A percentile compares a stretch with the other conserved stretches of the same genome.
These are phyloP conservation scores for Tragelaphus buxtoni DNA, from an alignment of 2,113 vertebrate genomes.

Conservation along the genomic window DNA sequence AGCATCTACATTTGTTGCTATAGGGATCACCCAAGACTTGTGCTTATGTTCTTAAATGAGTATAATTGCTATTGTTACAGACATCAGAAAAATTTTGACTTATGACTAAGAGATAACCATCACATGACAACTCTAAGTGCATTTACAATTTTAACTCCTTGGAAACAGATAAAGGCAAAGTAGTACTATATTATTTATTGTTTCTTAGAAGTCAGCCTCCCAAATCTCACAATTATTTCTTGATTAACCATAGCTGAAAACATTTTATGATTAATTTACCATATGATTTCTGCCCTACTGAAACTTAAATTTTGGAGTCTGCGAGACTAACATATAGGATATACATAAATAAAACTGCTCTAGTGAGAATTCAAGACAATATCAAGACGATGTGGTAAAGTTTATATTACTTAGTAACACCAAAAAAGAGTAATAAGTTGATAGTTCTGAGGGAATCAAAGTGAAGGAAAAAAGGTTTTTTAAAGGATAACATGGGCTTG, in stretches of 20 bases:
- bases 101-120: constrained; percentile 46
- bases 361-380: constrained; percentile 29
- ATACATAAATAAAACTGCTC: not conserved
- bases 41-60: constrained; percentile 10
- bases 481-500: not conserved
- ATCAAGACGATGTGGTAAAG: not conserved
- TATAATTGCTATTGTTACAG: constrained; percentile 34
- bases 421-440: not conserved
- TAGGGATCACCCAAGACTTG: constrained; percentile 8
- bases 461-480: not conserved
- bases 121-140: constrained; percentile 14
- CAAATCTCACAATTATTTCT: constrained; percentile 11
- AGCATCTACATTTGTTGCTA: not conserved
- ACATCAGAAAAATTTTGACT: constrained; percentile 27
- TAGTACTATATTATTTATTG: not conserved
- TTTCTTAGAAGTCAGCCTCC: constrained; percentile 22
- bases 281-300: not conserved
- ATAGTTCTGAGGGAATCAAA: not conserved
- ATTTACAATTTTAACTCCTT: constrained; percentile 20
- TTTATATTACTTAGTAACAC: constrained; percentile 18
- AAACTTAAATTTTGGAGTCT: not conserved
- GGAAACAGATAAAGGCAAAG: not conserved
- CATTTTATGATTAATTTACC: not conserved
- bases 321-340: not conserved
- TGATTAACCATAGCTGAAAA: not conserved